Evolutionary conservation across 1,140 invertebrate genomes (phyloP).

Genomic region (Platyscapa corneri): DNA sequence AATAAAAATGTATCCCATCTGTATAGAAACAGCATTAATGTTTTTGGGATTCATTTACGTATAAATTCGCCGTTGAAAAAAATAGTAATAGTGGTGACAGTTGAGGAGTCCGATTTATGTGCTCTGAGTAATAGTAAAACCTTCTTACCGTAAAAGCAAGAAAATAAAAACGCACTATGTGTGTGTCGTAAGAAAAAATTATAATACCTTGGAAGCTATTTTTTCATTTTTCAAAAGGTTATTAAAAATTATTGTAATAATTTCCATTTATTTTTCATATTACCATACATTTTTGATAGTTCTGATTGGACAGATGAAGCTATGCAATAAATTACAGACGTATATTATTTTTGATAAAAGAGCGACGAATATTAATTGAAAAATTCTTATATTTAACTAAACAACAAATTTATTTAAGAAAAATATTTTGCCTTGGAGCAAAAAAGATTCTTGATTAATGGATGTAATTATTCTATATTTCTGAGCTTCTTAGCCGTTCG

Average conservation of each 20-base stretch:
- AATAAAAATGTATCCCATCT: background rate
- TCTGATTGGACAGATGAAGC: background rate
- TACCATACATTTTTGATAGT: background rate
- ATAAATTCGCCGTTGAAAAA: background rate
- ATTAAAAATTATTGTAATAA: background rate
- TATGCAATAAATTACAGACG: background rate
- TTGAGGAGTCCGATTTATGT: background rate
- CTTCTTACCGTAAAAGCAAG: background rate
- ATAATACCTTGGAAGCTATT: background rate
- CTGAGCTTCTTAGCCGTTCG: too few species aligned
- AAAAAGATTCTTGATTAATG: too few species aligned
- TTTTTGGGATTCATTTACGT: background rate
- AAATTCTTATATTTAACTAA: background rate
- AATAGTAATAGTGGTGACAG: background rate
- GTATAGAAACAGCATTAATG: background rate
- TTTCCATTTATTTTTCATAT: background rate
- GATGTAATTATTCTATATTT: too few species aligned
- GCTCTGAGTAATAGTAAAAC: background rate
- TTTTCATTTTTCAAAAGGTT: background rate
- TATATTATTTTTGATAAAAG: background rate
- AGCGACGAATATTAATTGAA: background rate
- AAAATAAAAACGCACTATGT: background rate
- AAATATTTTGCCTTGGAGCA: too few species aligned
- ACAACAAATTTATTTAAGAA: too few species aligned
- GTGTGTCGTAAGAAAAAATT: background rate